phyloP scores from a whole-genome alignment of 2,113 vertebrate species.

The Psophia crepitans region DNA sequence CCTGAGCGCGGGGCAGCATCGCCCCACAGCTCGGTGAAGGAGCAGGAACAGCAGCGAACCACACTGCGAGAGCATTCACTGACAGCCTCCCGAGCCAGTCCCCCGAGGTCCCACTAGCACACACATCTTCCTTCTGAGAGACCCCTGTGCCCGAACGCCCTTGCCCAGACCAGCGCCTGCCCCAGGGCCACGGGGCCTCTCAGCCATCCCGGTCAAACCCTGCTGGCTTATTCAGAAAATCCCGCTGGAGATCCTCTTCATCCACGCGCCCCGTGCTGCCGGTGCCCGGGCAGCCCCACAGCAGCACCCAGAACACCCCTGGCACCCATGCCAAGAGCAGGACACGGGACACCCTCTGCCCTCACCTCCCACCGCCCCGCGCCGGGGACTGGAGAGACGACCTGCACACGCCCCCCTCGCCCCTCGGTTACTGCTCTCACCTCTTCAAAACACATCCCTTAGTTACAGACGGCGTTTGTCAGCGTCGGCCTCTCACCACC shows the following conservation, averaged over 20 bases:
- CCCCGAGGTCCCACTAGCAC: too few relatives aligned
- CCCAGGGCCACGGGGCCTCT: background rate
- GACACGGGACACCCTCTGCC: background rate
- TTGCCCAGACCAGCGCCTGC: rapidly evolving
- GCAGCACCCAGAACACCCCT: too few relatives aligned
- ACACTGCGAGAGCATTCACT: background rate
- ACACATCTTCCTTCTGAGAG: background rate
- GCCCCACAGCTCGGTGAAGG: background rate
- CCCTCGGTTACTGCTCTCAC: background rate
- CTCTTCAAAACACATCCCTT: background rate
- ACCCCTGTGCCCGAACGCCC: background rate
- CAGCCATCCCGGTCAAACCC: background rate
- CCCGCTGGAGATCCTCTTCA: background rate
- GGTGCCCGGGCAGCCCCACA: background rate
- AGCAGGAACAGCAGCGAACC: rapidly evolving
- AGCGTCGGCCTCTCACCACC: background rate
- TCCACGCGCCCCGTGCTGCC: background rate
- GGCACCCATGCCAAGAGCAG: background rate
- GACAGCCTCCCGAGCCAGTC: background rate
- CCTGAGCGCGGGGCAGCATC: background rate
- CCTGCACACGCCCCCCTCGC: rapidly evolving
- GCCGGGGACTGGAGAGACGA: background rate
- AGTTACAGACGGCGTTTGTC: background rate
- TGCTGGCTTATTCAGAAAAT: background rate
- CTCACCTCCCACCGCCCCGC: background rate